Base-by-base conservation (phyloP, 1,140 invertebrate genomes). In the Zaprionus tsacasi region DNA sequence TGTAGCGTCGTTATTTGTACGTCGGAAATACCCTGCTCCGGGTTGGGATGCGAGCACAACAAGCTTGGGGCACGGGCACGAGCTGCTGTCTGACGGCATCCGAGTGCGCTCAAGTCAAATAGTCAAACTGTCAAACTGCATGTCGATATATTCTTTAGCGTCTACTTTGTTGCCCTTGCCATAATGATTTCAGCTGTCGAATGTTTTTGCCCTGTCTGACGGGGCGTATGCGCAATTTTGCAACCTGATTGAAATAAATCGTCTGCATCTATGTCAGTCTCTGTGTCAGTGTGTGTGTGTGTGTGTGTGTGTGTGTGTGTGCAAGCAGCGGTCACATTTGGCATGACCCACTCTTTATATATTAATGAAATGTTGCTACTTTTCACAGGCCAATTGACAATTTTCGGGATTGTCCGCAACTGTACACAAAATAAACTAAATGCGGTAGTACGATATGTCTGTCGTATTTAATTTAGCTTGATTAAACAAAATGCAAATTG, bases 51-150 rank as follows among this genome's bases (percentile, higher is more conserved):
- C 45, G 6, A 50, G 45, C 17, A 15, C 55, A 35, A 15, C 55
- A 35, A 45, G 17, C 40, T 43, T 38, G 54, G 54, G 38, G 40
- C 52, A 35, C 45, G 17, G 3, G 38, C 38, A 25, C 63, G 55
- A 15, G 52, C 63, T 52, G 52, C 66, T 59, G 73, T 65, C 66
- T 65, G 60, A n/a, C 38, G 61, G 69, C 74, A 76, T 86, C 78
- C 82, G 74, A 80, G 70, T 70, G 61, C 68, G 78, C 77, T 87
- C 75, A 88, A 87, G 82, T 87, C 82, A 88, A 87, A 87, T 82
- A 87, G 82, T 88, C 83, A 82, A 88, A 87, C 83, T 87, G 82
- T 87, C 82, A 77, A 82, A 72, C 73, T 67, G 80, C 70, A 80
- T 88, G 77, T 82, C 83, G 83, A 72, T 69, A 79, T 74, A 79